These are phyloP conservation scores for Oplegnathus fasciatus DNA, from an alignment of 2,113 vertebrate species.

Conservation along the genomic window DNA sequence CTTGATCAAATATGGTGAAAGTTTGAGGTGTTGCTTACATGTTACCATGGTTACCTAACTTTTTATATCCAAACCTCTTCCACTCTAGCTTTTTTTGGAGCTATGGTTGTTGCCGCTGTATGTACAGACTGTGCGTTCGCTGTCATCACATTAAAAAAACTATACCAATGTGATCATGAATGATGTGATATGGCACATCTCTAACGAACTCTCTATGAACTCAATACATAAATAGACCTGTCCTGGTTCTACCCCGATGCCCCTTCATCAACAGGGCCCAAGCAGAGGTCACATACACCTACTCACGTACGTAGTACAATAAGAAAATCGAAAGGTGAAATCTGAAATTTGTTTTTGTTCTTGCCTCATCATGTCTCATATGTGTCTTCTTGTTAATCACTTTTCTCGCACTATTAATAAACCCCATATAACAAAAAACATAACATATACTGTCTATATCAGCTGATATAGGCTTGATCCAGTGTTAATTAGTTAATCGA, in stretches of 20 bases:
- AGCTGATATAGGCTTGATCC: neutral
- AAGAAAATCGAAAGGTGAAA: too few species aligned
- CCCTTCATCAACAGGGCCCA: too few species aligned
- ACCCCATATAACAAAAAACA: too few species aligned
- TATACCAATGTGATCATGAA: neutral
- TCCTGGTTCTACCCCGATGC: too few species aligned
- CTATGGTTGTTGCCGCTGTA: neutral
- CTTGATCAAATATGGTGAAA: neutral
- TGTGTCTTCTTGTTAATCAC: too few species aligned
- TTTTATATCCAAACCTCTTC: neutral
- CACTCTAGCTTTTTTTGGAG: neutral
- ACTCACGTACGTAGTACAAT: too few species aligned
- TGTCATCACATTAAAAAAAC: neutral
- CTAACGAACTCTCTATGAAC: neutral
- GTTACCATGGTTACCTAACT: neutral
- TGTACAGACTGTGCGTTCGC: neutral
- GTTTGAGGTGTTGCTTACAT: neutral
- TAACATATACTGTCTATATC: neutral
- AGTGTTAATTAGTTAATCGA: neutral
- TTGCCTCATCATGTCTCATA: too few species aligned
- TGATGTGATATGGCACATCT: neutral
- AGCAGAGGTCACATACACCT: too few species aligned
- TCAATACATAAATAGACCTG: neutral
- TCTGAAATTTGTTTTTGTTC: too few species aligned
- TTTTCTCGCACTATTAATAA: too few species aligned